Evolutionary conservation across 2,797 vertebrate species (phyloP), one percentile per base, ranked within the genome.

Genomic region (Peromyscus attwateri): DNA sequence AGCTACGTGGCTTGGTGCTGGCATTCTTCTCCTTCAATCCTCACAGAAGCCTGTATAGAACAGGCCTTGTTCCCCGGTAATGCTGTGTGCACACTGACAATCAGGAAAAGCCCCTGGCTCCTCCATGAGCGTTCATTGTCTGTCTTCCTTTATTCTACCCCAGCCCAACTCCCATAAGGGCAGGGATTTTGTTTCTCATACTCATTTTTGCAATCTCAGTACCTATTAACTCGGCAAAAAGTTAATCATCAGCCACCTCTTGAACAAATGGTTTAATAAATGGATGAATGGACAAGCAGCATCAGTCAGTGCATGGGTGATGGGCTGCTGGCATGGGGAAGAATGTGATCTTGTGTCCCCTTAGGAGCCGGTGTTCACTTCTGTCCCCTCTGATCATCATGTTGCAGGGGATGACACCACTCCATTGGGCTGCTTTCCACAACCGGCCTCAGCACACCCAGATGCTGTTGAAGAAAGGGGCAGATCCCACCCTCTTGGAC

Each of bases 351-450:
- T n/a, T 68, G 64, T 31, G 43, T 55, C 52, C 89, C 37, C 83
- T 17, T 71, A 11, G 89, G 0, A 23, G 11, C 79, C 92, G 29
- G 37, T 57, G 9, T 73, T 98, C 70, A 97, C 29, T 40, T 95
- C 55, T 89, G 23, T 6, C 81, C 34, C 83, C 60, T 4, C 70
- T 49, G 14, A 84, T 97, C 97, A n/a, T 98, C 96, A 11, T 92
- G 97, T 98, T 94, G 34, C 97, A 99, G 99, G 99, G 99, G 62
- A 99, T 99, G 99, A 99, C 99, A 1, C 98, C 99, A 1, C 99
- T 99, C 52, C 99, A 99, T 84, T 99, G 99, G 99, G 99, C 99
- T 27, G 99, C 99, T 2, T 99, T 99, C 97, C 99, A 99, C 97
- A 99, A 99, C 97, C 98, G 98, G 52, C 99, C 99, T 1, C 99